Evolutionary conservation across 2,888 invertebrate genomes (phyloP).

Genomic region (Callyntrura guangdongensis): DNA sequence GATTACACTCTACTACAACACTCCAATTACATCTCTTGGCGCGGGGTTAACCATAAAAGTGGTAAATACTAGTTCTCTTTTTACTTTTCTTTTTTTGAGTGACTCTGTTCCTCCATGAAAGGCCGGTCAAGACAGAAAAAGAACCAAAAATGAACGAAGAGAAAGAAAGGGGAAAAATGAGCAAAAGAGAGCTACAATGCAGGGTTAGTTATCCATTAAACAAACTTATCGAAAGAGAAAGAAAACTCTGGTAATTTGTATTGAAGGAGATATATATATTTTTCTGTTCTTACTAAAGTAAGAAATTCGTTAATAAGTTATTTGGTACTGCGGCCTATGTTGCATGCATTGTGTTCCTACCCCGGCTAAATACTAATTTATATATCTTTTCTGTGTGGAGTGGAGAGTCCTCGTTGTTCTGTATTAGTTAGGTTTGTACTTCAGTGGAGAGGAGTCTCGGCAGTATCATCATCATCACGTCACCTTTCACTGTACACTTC

Average conservation of each 20-base stretch:
- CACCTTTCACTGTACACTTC: too few species aligned
- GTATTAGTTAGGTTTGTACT: background rate
- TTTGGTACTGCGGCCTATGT: too few species aligned
- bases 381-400: background rate
- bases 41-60: conserved; percentile 29
- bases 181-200: conserved; percentile 48
- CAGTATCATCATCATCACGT: too few species aligned
- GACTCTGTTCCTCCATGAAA: conserved; percentile 34
- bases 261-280: background rate
- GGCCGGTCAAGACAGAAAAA: background rate
- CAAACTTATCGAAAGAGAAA: conserved; percentile 38
- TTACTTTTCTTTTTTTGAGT: conserved; percentile 38
- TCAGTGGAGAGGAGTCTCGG: too few species aligned
- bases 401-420: background rate
- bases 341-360: background rate
- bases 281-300: background rate
- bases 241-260: conserved; percentile 33
- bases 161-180: conserved; percentile 45
- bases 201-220: conserved; percentile 61
- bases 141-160: too few species aligned
- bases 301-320: too few species aligned
- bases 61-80: conserved; percentile 43
- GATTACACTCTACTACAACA: conserved; percentile 55
- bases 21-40: conserved; percentile 36
- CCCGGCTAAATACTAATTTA: background rate